A percentile compares a stretch with the other conserved stretches of the same genome.
Evolutionary conservation across 2,888 invertebrate species (phyloP).

Genomic region (Malthinus seriepunctatus): DNA sequence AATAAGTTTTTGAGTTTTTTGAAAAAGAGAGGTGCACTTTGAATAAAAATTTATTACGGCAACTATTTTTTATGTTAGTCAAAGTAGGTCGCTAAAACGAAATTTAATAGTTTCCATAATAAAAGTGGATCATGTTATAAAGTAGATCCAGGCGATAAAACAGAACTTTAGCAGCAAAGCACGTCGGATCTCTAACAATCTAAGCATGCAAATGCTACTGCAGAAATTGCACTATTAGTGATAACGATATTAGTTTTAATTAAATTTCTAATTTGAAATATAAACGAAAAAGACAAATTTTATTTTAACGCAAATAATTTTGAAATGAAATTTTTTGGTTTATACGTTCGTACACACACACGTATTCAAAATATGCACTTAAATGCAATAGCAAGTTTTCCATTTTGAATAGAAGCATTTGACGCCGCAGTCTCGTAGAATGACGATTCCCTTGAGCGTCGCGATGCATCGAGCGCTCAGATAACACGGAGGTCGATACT

Average conservation of each 20-base stretch:
- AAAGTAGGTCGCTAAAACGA: slow-evolving; percentile 10
- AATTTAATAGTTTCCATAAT: slow-evolving; percentile 14
- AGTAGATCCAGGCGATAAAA: slow-evolving; percentile 16
- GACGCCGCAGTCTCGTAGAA: slow-evolving; percentile 38
- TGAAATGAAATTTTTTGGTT: too few species aligned
- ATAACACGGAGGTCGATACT: slow-evolving; percentile 43
- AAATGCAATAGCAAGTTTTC: slow-evolving; percentile 2
- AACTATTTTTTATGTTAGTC: neutral
- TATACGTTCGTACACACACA: too few species aligned
- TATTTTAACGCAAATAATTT: too few species aligned
- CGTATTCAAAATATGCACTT: neutral
- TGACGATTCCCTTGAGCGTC: slow-evolving; percentile 40
- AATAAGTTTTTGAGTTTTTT: too few species aligned
- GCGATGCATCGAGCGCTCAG: slow-evolving; percentile 37
- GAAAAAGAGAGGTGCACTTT: too few species aligned
- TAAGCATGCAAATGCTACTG: slow-evolving; percentile 16
- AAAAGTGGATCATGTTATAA: slow-evolving; percentile 18
- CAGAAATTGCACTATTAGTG: slow-evolving; percentile 8
- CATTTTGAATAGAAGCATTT: slow-evolving; percentile 28
- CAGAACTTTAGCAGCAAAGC: slow-evolving; percentile 9
- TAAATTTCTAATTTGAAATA: neutral
- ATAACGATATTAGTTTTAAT: neutral
- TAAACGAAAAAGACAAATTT: neutral
- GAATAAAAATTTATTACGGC: neutral
- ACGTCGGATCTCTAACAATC: slow-evolving; percentile 12